Conservation (phyloP, 1,140 invertebrate genomes). For the Rhopalosiphum maidis region DNA sequence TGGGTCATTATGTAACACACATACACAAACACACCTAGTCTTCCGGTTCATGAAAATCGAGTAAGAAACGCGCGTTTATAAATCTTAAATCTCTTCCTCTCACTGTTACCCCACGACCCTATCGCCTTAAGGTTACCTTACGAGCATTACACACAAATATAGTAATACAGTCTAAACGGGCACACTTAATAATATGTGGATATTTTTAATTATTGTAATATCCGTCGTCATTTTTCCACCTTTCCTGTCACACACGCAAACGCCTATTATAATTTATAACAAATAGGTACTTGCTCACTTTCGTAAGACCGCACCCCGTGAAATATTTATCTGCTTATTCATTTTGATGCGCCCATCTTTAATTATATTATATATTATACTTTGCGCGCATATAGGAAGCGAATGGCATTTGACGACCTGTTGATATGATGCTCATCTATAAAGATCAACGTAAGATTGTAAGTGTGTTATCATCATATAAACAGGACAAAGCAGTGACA, state of each 20-base stretch:
- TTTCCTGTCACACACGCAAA: neutral
- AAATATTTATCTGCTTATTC: neutral
- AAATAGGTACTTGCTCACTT: neutral
- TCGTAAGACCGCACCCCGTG: neutral
- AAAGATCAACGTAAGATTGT: neutral
- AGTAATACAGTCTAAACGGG: neutral
- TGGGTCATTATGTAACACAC: neutral
- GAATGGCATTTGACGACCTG: neutral
- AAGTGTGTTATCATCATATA: neutral
- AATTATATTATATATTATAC: neutral
- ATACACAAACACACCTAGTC: neutral
- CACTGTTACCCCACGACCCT: neutral
- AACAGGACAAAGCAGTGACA: neutral
- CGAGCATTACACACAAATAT: neutral
- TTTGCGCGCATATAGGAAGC: neutral
- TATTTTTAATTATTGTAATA: neutral
- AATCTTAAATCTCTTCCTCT: neutral
- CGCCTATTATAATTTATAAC: neutral
- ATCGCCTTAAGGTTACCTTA: neutral
- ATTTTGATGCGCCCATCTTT: neutral
- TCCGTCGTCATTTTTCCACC: neutral
- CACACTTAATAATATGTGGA: neutral
- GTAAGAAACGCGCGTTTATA: neutral
- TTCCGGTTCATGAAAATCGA: conserved; percentile 34
- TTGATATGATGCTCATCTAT: neutral